Base-by-base conservation (phyloP, 1,140 invertebrate genomes). In the Drosophila sechellia region DNA sequence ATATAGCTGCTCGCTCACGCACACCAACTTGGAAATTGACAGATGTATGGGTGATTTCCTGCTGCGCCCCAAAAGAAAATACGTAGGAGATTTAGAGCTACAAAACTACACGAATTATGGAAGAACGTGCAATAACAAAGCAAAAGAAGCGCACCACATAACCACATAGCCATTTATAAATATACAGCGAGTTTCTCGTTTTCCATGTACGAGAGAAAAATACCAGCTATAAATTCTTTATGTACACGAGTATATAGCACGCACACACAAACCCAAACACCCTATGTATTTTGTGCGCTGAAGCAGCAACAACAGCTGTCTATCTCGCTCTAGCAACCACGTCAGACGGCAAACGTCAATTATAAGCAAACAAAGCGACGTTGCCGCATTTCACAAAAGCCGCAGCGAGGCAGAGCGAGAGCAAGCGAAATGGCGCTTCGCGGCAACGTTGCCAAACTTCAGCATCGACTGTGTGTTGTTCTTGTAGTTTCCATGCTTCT, bases 141-240 rank as follows among this genome's bases (percentile, higher is more conserved):
- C 74, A 57, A 60, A 66, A 61, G 80, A 69, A 81, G 69, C 81
- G 49, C 61, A 80, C 55, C 56, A 79, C 81, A 86, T 83, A 65
- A 79, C 80, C 83, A 85, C 77, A 77, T 78, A 81, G 78, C 79
- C 66, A 87, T 81, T 81, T 87, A 78, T 81, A 87, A 79, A 87
- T 86, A 85, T 50, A 76, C 72, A 55, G 25, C 12, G 35, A 86
- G 79, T 87, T 86, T 87, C 83, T 87, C 83, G 84, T 86, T 86
- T 86, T 86, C 83, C 83, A 83, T 86, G 79, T 80, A 66, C 80
- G 43, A 56, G 48, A 54, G 20, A 78, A 63, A 77, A 86, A 74
- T 86, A 85, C 81, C 78, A 86, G 83, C 83, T 87, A 86, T 86
- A 86, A 87, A 86, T 86, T 86, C 81, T 87, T 86, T 86, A 86